Conservation (phyloP, 2,113 vertebrate species). For the Hippopotamus amphibius region DNA sequence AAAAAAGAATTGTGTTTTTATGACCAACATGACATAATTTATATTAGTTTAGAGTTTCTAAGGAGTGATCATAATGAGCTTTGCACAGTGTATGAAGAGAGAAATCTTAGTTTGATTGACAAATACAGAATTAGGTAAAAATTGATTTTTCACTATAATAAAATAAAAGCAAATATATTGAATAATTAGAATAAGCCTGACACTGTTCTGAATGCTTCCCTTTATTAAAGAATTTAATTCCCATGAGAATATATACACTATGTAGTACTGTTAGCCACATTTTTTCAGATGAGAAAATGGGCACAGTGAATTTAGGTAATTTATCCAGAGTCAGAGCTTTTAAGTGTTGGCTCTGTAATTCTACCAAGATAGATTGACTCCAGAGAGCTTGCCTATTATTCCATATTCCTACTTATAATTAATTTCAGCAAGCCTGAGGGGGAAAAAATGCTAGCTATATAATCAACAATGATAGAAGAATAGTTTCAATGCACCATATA, state of each 20-base stretch:
- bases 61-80: background rate
- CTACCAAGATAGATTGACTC: background rate
- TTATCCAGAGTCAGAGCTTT: background rate
- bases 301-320: background rate
- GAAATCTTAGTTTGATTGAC: background rate
- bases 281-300: background rate
- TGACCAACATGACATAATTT: background rate
- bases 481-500: background rate
- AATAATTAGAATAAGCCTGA: fast-evolving
- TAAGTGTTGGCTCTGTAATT: background rate
- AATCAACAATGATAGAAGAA: too few species aligned
- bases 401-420: background rate
- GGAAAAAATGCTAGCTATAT: too few species aligned
- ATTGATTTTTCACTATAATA: background rate
- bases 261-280: fast-evolving
- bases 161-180: background rate
- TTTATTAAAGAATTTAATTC: background rate
- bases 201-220: background rate
- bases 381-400: background rate
- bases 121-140: background rate
- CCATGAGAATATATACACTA: fast-evolving
- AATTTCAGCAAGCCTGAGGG: too few species aligned
- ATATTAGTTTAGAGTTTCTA: too few species aligned
- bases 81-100: fast-evolving
- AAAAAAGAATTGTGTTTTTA: background rate